phyloP scores from a whole-genome alignment of 2,797 vertebrate species.

The Microctenopoma lineatum region DNA sequence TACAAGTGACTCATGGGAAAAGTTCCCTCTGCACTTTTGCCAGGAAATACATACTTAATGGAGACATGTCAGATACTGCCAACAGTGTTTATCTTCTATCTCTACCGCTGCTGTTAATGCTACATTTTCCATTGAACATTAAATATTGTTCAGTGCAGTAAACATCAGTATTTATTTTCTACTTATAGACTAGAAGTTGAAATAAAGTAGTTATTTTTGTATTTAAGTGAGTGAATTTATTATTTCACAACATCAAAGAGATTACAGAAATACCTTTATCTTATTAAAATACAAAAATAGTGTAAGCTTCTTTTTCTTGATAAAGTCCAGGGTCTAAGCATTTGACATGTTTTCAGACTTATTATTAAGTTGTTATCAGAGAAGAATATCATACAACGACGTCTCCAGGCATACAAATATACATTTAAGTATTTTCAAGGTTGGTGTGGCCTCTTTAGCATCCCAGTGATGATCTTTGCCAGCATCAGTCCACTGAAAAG shows the following conservation, averaged over 20 bases:
- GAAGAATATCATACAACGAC: constrained; percentile 6
- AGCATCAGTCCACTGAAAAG: constrained; percentile 89
- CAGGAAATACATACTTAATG: constrained; percentile 24
- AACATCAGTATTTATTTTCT: constrained; percentile 5
- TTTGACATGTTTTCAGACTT: too few species aligned
- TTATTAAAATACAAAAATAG: not conserved
- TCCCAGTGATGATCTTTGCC: constrained; percentile 80
- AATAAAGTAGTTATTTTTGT: constrained; percentile 21
- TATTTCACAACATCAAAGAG: constrained; percentile 10
- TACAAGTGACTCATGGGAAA: constrained; percentile 40
- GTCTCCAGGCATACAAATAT: not conserved
- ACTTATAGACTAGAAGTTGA: not conserved
- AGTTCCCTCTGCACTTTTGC: constrained; percentile 11
- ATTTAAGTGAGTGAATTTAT: constrained; percentile 8
- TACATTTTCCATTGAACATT: constrained; percentile 11
- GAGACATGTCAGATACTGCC: constrained; percentile 4
- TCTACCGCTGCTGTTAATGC: not conserved
- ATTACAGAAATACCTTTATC: constrained; percentile 1
- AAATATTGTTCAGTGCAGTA: constrained; percentile 20
- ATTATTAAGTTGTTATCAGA: too few species aligned
- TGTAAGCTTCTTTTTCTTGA: too few species aligned
- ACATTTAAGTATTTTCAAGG: constrained; percentile 52
- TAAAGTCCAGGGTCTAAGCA: too few species aligned
- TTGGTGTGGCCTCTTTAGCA: constrained; percentile 74
- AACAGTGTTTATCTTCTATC: not conserved